A percentile compares a stretch with the other conserved stretches of the same genome.
Evolutionary conservation across 2,888 invertebrate genomes (phyloP).

Genomic region (Ligdia adustata): DNA sequence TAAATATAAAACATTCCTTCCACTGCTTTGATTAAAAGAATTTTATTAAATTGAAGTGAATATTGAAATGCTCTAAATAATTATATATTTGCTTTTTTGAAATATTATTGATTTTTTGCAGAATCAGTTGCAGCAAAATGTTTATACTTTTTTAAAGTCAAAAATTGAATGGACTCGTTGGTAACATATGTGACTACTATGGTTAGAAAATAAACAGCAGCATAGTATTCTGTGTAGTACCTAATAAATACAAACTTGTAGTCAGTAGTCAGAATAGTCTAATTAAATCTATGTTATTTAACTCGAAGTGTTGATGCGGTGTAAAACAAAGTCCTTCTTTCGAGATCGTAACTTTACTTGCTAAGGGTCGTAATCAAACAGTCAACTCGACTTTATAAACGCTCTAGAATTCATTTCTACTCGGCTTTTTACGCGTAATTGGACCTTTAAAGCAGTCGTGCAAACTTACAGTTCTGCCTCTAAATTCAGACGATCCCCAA

Average conservation of each 20-base stretch:
- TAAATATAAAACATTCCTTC: slow-evolving; percentile 57
- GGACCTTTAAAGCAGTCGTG: slow-evolving; percentile 32
- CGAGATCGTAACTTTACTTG: slow-evolving; percentile 9
- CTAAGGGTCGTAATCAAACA: slow-evolving; percentile 23
- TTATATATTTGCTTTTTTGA: no score
- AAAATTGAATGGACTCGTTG: no score
- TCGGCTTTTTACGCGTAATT: slow-evolving; percentile 23
- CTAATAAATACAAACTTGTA: no score
- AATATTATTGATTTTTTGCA: no score
- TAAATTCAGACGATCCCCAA: slow-evolving; percentile 50
- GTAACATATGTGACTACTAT: no score
- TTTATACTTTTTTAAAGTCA: no score
- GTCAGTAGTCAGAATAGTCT: no score
- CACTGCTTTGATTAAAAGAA: slow-evolving; percentile 35
- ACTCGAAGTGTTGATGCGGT: slow-evolving; percentile 2
- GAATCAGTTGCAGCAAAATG: no score
- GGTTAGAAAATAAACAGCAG: no score
- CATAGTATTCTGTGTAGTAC: no score
- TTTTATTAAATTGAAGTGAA: no score
- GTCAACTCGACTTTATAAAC: slow-evolving; percentile 20
- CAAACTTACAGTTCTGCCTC: slow-evolving; percentile 33
- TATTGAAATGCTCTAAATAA: background rate
- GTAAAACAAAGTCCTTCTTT: slow-evolving; percentile 6
- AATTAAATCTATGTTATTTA: no score
- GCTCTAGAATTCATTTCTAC: slow-evolving; percentile 22